phyloP scores from a whole-genome alignment of 2,888 invertebrate species.

The Cephus spinipes region DNA sequence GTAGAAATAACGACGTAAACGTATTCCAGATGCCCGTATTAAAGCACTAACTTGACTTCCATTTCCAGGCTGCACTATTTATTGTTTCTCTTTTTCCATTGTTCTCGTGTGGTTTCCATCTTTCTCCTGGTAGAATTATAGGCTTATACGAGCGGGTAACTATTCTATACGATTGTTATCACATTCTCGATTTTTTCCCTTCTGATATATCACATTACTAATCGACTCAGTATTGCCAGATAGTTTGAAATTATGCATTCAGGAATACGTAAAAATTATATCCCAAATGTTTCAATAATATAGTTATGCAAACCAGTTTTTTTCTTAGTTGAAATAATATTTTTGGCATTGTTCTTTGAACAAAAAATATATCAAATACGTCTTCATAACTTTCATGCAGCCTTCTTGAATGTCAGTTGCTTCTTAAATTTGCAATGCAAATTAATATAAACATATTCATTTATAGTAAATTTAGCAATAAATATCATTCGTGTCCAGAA shows the following conservation, averaged over 20 bases:
- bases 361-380: background rate
- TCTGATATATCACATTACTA: background rate
- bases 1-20: constrained; percentile 1
- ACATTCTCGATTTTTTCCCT: background rate
- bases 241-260: background rate
- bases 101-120: background rate
- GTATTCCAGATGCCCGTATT: background rate
- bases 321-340: background rate
- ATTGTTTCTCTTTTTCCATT: background rate
- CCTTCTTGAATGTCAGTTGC: background rate
- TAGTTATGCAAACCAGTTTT: background rate
- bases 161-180: background rate
- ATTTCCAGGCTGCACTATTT: background rate
- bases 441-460: background rate
- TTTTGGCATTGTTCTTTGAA: background rate
- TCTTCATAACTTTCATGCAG: background rate
- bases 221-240: background rate
- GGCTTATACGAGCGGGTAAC: background rate
- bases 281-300: background rate
- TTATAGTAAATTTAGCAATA: background rate
- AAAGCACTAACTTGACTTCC: background rate
- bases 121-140: background rate
- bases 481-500: background rate
- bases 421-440: background rate
- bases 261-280: background rate